Conservation (phyloP, 2,888 invertebrate species). For the Teleogryllus oceanicus region DNA sequence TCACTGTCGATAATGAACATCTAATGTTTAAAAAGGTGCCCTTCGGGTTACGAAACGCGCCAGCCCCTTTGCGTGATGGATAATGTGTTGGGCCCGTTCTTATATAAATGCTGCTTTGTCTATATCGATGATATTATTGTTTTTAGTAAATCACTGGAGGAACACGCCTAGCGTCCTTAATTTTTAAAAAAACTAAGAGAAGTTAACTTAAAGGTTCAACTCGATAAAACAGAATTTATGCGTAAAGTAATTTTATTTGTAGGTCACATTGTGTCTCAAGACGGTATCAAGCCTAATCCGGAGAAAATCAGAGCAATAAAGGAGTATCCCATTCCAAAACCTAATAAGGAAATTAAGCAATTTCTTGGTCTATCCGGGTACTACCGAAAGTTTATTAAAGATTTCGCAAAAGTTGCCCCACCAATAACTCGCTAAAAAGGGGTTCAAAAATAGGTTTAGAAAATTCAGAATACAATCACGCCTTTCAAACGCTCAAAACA, state of each 20-base stretch:
- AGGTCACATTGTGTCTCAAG: too few relatives aligned
- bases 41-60: too few relatives aligned
- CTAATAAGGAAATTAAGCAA: too few relatives aligned
- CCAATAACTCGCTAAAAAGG: not conserved
- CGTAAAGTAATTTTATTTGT: not conserved
- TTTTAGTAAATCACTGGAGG: not conserved
- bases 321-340: not conserved
- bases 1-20: too few relatives aligned
- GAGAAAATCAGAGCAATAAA: not conserved
- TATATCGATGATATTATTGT: slow-evolving; percentile 29
- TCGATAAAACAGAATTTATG: not conserved
- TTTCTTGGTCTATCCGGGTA: too few relatives aligned
- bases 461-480: not conserved
- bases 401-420: too few relatives aligned
- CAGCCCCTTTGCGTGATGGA: slow-evolving; percentile 41
- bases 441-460: not conserved
- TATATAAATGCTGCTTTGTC: slow-evolving; percentile 37
- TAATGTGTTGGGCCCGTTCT: slow-evolving; percentile 41
- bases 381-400: too few relatives aligned
- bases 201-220: not conserved
- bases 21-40: too few relatives aligned
- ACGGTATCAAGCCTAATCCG: too few relatives aligned
- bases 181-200: not conserved
- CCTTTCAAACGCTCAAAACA: not conserved
- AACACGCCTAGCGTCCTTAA: not conserved